Base-by-base conservation (phyloP, 2,888 invertebrate species). In the Pseudococcus viburni region DNA sequence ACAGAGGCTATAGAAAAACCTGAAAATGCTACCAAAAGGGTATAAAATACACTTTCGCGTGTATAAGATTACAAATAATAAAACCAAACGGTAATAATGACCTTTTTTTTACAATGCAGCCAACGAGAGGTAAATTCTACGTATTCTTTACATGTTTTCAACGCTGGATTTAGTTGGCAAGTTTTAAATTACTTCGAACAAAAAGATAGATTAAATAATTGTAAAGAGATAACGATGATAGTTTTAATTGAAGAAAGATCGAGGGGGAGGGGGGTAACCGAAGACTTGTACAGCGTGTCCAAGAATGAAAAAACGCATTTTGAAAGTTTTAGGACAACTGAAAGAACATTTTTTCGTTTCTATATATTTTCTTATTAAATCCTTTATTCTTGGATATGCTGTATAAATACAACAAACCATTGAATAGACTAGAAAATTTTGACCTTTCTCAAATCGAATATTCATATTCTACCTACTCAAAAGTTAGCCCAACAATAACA, bases 51-150 rank as follows among this genome's bases (percentile, higher is more conserved):
- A 73, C 68, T 26, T 73, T 73, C 26, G 68, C 33, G 64, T 73
- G 68, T 33, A 33, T 73, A 73, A 73, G 68, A 73, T 73, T 73
- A 73, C 26, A 73, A 73, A 73, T 73, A 73, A 73, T 73, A 26
- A 73, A 73, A 73, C 68, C 68, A 73, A 73, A 73, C 11, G 68
- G 68, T 33, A 73, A 73, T 73, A 33, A 73, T 73, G 64, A 5
- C 15, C 15, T 73, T 73, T 73, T 73, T 73, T 33, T 33, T 26
- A 12, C 9, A 12, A 33, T 22, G 33, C 68, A 33, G 2, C 33
- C 33, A 15, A 4, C 0, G 12, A 11, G 17, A 51, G 12, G 51
- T 64, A 22, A 64, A 64, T 19, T 22, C 4, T 59, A n/a, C 6
- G 55, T 26, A 68, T 73, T 33, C 33, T 73, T 33, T 73, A 17